These are phyloP conservation scores for Barnardius zonarius DNA, from an alignment of 2,113 vertebrate species.

Conservation along the genomic window DNA sequence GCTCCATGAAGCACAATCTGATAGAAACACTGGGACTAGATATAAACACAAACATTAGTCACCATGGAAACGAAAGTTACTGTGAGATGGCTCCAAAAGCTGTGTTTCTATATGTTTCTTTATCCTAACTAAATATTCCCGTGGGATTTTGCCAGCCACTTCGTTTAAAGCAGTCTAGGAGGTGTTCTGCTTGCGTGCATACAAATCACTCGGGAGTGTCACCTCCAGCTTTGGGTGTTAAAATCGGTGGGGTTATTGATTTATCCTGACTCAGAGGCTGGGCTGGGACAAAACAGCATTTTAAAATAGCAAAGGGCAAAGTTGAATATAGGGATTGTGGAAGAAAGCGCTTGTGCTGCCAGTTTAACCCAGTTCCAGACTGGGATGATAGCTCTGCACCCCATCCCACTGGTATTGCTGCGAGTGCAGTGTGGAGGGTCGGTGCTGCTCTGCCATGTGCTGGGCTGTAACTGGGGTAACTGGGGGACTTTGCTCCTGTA, in stretches of 20 bases:
- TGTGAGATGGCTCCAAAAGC: constrained; percentile 25
- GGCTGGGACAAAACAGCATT: neutral
- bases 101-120: constrained; percentile 50
- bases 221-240: neutral
- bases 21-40: constrained; percentile 65
- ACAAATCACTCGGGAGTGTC: neutral
- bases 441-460: neutral
- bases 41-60: constrained; percentile 79
- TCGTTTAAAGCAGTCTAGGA: neutral
- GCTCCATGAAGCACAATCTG: constrained; percentile 65
- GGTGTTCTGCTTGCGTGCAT: neutral
- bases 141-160: constrained; percentile 29
- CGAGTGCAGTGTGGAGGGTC: fast-evolving
- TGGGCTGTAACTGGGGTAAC: neutral
- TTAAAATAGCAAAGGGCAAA: neutral
- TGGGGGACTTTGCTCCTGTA: neutral
- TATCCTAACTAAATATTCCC: constrained; percentile 17
- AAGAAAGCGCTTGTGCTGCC: neutral
- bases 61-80: constrained; percentile 75
- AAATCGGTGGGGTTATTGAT: neutral
- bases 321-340: neutral
- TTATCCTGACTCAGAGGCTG: neutral
- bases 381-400: neutral
- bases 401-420: neutral
- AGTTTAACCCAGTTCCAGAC: neutral